Evolutionary conservation across 1,140 invertebrate genomes (phyloP).

Genomic region (Nylanderia fulva): DNA sequence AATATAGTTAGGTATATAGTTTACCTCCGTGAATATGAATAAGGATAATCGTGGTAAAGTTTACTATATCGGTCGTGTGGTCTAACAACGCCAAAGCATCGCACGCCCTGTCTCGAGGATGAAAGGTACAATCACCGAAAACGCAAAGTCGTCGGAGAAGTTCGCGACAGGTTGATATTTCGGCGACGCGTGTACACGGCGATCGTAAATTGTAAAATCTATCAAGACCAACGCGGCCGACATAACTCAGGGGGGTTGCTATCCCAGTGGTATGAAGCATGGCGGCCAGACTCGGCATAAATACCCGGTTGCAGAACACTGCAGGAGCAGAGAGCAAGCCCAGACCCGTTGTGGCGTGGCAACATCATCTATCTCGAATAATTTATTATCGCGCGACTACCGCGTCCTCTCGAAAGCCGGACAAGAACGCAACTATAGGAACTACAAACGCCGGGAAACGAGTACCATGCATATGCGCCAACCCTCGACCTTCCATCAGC

Average conservation of each 20-base stretch:
- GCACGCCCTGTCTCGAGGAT: background rate
- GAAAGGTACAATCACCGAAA: conserved; percentile 38
- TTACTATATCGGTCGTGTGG: background rate
- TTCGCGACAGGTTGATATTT: conserved; percentile 72
- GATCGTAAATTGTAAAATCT: conserved; percentile 86
- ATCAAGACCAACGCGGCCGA: conserved; percentile 86
- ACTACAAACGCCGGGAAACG: conserved; percentile 76
- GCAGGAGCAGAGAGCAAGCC: conserved; percentile 78
- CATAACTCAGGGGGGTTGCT: conserved; percentile 84
- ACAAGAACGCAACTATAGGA: conserved; percentile 84
- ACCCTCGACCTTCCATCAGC: conserved; percentile 52
- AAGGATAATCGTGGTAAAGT: conserved; percentile 15
- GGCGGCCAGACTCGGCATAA: conserved; percentile 86
- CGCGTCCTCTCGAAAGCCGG: conserved; percentile 83
- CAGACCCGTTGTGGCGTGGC: conserved; percentile 83
- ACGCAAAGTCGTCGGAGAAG: conserved; percentile 55
- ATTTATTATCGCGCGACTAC: conserved; percentile 84
- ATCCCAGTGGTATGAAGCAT: conserved; percentile 84
- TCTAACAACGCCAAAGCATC: conserved; percentile 29
- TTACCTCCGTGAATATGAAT: background rate
- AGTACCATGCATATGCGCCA: conserved; percentile 68
- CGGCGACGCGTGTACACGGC: conserved; percentile 69
- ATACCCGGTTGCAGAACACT: conserved; percentile 84
- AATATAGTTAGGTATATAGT: background rate
- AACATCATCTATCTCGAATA: conserved; percentile 86